phyloP scores from a whole-genome alignment of 1,140 invertebrate species.

The Heliothis subflexa region DNA sequence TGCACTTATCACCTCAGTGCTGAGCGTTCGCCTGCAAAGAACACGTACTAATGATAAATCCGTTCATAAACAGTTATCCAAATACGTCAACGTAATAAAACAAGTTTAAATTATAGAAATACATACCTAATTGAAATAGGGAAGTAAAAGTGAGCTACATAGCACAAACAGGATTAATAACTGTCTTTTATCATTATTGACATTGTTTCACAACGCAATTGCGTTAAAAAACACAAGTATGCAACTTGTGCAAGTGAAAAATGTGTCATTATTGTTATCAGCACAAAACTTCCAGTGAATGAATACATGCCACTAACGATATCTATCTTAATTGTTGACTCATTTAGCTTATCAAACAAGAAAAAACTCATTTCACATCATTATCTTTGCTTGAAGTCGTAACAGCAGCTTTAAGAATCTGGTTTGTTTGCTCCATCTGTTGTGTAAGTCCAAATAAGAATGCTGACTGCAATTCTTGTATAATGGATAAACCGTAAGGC shows the following conservation, averaged over 20 bases:
- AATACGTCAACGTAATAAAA: not conserved
- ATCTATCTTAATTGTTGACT: constrained; percentile 37
- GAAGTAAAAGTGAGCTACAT: not conserved
- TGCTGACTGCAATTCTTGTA: constrained; percentile 30
- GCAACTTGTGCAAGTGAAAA: constrained; percentile 23
- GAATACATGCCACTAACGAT: constrained; percentile 7
- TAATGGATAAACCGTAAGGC: constrained; percentile 38
- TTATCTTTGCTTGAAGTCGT: constrained; percentile 9
- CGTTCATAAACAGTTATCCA: not conserved
- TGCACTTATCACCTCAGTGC: no score
- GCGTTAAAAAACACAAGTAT: constrained; percentile 10
- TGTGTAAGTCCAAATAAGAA: constrained; percentile 26
- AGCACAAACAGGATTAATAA: not conserved
- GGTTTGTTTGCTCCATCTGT: not conserved
- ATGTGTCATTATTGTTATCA: constrained; percentile 33
- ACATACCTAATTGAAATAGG: not conserved
- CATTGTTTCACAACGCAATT: constrained; percentile 23
- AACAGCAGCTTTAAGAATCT: not conserved
- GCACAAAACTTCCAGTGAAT: constrained; percentile 9
- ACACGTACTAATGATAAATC: constrained; percentile 3
- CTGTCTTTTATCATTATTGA: no score
- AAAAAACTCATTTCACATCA: constrained; percentile 35
- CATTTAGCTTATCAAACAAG: constrained; percentile 37
- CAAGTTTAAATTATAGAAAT: not conserved
- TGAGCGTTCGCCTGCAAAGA: not conserved